Conservation (phyloP, 2,113 vertebrate species). For the Probosciger aterrimus region DNA sequence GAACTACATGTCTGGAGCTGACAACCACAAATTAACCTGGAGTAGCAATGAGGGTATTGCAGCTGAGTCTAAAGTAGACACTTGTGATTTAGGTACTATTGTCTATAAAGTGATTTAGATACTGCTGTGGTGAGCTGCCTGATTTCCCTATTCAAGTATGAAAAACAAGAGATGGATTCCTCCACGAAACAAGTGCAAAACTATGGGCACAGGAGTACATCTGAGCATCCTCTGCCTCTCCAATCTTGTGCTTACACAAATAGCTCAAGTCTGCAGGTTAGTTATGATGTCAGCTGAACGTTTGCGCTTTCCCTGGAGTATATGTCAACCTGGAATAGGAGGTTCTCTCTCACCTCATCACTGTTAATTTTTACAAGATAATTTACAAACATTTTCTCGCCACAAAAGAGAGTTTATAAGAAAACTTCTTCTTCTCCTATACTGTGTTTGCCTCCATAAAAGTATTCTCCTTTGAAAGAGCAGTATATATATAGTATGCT, state of each 20-base stretch:
- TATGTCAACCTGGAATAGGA: background rate
- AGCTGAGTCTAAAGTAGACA: background rate
- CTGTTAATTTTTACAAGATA: background rate
- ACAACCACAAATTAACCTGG: background rate
- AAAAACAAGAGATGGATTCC: background rate
- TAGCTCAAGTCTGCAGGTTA: background rate
- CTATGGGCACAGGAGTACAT: background rate
- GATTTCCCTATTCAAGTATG: background rate
- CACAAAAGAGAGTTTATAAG: background rate
- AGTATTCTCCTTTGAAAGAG: background rate
- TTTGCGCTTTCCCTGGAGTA: background rate
- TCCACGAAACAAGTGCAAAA: background rate
- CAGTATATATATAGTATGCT: background rate
- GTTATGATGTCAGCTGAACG: background rate
- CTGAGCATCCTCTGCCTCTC: background rate
- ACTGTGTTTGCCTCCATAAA: background rate
- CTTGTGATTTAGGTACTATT: background rate
- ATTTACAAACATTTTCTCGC: background rate
- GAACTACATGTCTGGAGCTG: background rate
- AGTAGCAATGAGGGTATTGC: background rate
- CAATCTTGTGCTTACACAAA: background rate
- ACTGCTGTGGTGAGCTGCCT: rapidly evolving
- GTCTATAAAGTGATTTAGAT: background rate
- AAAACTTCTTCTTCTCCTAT: background rate
- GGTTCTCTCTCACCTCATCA: background rate